Conservation (phyloP, 2,113 vertebrate species). For the Hystrix cristata region DNA sequence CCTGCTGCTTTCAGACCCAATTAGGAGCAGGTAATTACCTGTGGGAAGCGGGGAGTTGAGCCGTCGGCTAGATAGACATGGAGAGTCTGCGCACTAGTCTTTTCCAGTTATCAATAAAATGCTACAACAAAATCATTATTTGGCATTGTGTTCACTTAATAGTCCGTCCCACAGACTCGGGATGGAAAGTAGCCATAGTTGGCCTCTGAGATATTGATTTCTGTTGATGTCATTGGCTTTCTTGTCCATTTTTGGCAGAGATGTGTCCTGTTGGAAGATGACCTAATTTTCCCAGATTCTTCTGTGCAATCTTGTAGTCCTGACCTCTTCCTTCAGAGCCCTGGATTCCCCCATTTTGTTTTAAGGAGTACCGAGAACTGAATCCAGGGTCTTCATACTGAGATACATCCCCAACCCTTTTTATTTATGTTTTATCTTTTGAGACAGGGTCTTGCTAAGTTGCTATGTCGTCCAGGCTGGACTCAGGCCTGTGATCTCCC, state of each 20-base stretch:
- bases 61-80: slow-evolving; percentile 76
- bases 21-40: slow-evolving; percentile 90
- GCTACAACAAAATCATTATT: slow-evolving; percentile 82
- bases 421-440: background rate
- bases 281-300: slow-evolving; percentile 2
- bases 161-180: background rate
- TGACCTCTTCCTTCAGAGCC: background rate
- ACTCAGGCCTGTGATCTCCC: too few species aligned
- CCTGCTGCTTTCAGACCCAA: slow-evolving; percentile 87
- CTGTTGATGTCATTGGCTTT: background rate
- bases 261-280: background rate
- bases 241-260: background rate
- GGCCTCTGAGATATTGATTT: background rate
- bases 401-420: background rate
- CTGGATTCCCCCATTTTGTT: background rate
- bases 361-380: background rate
- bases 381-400: background rate
- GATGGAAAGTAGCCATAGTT: background rate
- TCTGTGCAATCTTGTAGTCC: background rate
- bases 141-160: slow-evolving; percentile 63
- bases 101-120: slow-evolving; percentile 85
- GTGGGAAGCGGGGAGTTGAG: slow-evolving; percentile 86
- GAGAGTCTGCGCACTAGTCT: slow-evolving; percentile 80
- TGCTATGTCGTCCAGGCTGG: background rate
- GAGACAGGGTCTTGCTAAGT: background rate